Base-by-base conservation (phyloP, 2,797 vertebrate genomes). In the Hoplostethus atlanticus region DNA sequence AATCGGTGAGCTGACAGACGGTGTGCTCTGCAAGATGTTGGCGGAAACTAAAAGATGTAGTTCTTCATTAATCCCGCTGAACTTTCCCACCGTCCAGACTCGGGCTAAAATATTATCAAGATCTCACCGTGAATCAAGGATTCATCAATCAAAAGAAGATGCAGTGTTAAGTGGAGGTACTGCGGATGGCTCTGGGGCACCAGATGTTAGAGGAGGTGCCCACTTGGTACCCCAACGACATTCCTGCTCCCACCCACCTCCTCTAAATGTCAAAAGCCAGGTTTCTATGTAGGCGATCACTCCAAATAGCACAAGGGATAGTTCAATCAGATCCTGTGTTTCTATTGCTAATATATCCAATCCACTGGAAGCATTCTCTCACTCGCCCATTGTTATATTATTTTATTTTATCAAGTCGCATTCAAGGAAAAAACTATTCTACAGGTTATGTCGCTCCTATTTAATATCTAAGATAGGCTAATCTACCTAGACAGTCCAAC, bases 31-130 rank as follows among this genome's bases (percentile, higher is more conserved):
- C 31, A 36, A 60, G 42, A 4, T 65, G 55, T 13, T 69, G 55
- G 62, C 63, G 77, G 66, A 74, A 88, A 78, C 61, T 82, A 77
- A 76, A 66, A 80, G 71, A 80, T 74, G 64, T 59, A 84, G 60
- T 78, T 79, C 67, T 67, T 64, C 38, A 46, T 54, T 76, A 21
- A 21, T 21, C 9, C 5, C 6, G 17, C 38, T 64, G 38, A 51
- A 57, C 53, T 52, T 80, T 77, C 63, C 54, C 61, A 78, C 36
- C 15, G 28, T 40, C 5, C 8, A 28, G 42, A 17, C 64, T 6
- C 47, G 65, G 17, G 13, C 11, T 21, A 57, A 34, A 40, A 15
- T 28, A 11, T 28, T 11, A 3, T 4, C 21, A 55, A 55, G 53
- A 55, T 5, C 30, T 8, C 7, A 16, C 30, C 12, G 5, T 44